Evolutionary conservation across 2,888 invertebrate genomes (phyloP), one percentile per base, ranked within the genome.

Genomic region (Cetonia aurata): DNA sequence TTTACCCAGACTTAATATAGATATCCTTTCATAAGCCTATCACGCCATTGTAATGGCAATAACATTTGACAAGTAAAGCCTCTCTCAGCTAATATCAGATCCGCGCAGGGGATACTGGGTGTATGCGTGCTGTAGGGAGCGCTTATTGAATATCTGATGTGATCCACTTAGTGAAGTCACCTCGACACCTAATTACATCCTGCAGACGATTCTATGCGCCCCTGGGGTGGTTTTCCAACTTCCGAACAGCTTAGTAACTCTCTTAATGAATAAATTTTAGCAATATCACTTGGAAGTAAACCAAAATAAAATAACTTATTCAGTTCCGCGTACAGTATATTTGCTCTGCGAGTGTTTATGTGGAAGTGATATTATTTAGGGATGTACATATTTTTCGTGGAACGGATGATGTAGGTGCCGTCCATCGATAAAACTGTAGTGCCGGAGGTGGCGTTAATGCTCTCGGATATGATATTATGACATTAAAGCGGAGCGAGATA

Each of bases 121-220:
- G 57, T 66, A 67, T 42, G 70, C 71, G 41, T 53, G 53, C 70
- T 59, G 25, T 25, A 66, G 72, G 69, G 71, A 52, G 69, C 73
- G 74, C 67, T 76, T 76, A 76, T 76, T 76, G 75, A 76, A 76
- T 76, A 76, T 75, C 70, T 73, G 73, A 75, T 76, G 75, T 76
- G 74, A 76, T 76, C 76, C 76, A 75, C 76, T 75, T 75, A 76
- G 75, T 70, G 59, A 33, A 70, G 70, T 72, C 72, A 70, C 72
- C 70, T 68, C 67, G 70, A 62, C 56, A 56, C 52, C 70, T 72
- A 72, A 72, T 70, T 72, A 65, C 70, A 31, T 55, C 67, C 57
- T 62, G 72, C 56, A 62, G 72, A 70, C 67, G 60, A 44, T 46
- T 68, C 52, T 69, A 69, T 56, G 41, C 42, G 31, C n/a, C 13